A percentile compares a stretch with the other conserved stretches of the same genome.
Evolutionary conservation across 1,140 invertebrate species (phyloP).

Genomic region (Sycophaga agraensis): DNA sequence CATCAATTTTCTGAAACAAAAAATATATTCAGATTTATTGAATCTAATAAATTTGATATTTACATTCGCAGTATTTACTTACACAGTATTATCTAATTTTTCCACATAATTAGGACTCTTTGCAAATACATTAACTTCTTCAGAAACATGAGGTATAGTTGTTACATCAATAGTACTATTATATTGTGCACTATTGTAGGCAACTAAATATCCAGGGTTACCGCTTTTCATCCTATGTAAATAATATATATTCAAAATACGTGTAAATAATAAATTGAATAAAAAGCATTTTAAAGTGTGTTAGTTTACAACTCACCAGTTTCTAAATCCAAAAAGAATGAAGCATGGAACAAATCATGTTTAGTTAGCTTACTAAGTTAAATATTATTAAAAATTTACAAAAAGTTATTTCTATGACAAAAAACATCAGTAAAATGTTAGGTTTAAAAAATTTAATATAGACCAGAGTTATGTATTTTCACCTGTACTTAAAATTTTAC

Average conservation of each 20-base stretch:
- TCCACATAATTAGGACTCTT: constrained; percentile 60
- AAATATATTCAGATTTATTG: constrained; percentile 21
- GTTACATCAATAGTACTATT: constrained; percentile 56
- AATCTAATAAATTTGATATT: constrained; percentile 12
- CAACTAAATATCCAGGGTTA: constrained; percentile 69
- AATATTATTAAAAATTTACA: background rate
- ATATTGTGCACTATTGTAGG: constrained; percentile 62
- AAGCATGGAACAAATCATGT: constrained; percentile 36
- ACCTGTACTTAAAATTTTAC: too few species aligned
- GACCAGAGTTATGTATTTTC: too few species aligned
- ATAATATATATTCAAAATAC: constrained; percentile 18
- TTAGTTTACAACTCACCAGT: constrained; percentile 35
- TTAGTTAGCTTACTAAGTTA: constrained; percentile 12
- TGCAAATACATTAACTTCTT: constrained; percentile 62
- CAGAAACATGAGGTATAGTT: constrained; percentile 50
- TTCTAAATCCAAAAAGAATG: constrained; percentile 30
- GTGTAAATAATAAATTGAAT: background rate
- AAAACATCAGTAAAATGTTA: too few species aligned
- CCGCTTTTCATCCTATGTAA: constrained; percentile 65
- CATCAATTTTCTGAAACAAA: constrained; percentile 43
- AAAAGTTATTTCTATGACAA: too few species aligned
- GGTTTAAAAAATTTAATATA: too few species aligned
- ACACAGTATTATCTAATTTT: constrained; percentile 48
- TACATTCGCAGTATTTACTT: constrained; percentile 36
- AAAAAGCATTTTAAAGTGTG: constrained; percentile 3